phyloP scores from a whole-genome alignment of 2,797 vertebrate genomes.

The Centropyge bicolor region DNA sequence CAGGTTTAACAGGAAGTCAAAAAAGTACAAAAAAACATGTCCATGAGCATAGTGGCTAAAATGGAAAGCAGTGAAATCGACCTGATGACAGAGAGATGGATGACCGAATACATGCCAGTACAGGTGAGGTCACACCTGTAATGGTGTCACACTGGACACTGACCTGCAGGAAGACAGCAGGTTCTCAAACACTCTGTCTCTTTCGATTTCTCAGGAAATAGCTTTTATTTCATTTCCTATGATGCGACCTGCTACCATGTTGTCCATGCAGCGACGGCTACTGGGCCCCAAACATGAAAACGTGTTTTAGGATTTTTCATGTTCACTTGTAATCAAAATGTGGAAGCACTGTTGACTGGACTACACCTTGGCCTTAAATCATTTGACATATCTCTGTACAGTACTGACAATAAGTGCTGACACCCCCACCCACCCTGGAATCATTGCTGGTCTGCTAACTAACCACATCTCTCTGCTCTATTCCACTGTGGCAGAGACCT shows the following conservation, averaged over 20 bases:
- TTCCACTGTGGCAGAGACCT: not conserved
- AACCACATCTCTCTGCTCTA: not conserved
- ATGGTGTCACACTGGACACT: too few relatives aligned
- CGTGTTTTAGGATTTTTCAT: not conserved
- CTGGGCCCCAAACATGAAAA: too few relatives aligned
- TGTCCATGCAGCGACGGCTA: not conserved
- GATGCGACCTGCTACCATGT: not conserved
- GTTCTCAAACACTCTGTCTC: too few relatives aligned
- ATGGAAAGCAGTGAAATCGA: not conserved
- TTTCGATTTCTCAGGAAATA: not conserved
- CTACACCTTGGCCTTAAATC: not conserved
- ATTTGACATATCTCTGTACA: not conserved
- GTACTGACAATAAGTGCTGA: not conserved
- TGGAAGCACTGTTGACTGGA: not conserved
- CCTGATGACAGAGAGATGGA: not conserved
- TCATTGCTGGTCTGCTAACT: not conserved
- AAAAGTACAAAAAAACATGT: not conserved
- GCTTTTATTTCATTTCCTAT: not conserved
- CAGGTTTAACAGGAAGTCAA: conserved; percentile 10
- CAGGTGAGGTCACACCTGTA: conserved; percentile 1
- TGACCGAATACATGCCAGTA: not conserved
- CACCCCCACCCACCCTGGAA: not conserved
- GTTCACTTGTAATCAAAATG: not conserved
- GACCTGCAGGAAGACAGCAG: too few relatives aligned
- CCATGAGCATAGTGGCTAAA: not conserved